Conservation (phyloP, 2,888 invertebrate genomes). For the Agrotis puta region DNA sequence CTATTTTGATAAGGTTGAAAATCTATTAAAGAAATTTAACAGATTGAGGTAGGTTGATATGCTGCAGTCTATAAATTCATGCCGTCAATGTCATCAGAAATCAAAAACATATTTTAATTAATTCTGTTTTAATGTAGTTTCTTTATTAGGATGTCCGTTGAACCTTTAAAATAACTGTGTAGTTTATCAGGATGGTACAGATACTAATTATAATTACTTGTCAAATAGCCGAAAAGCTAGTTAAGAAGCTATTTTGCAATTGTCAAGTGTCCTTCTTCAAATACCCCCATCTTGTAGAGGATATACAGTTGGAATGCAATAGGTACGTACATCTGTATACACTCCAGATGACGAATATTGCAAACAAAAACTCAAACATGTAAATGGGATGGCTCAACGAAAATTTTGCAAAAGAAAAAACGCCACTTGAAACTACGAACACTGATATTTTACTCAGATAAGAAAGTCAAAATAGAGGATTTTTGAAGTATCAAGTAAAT, state of each 20-base stretch:
- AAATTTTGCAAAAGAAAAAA: background rate
- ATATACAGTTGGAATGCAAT: background rate
- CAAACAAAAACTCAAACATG: background rate
- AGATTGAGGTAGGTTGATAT: no score
- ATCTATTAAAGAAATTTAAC: no score
- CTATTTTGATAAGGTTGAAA: no score
- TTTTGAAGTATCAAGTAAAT: background rate
- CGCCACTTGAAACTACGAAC: background rate
- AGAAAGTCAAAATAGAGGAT: background rate
- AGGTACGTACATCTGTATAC: background rate
- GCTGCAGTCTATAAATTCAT: no score
- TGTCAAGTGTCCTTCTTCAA: background rate
- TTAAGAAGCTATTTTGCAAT: background rate
- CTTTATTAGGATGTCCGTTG: no score
- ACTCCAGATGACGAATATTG: constrained; percentile 2
- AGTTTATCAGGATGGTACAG: no score
- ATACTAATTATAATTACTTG: no score
- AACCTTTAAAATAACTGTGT: no score
- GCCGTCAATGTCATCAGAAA: no score
- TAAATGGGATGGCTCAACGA: background rate
- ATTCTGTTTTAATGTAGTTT: no score
- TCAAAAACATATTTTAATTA: no score
- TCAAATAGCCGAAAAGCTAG: no score
- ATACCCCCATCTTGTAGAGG: background rate
- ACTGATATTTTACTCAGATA: background rate